These are phyloP conservation scores for Ormia ochracea DNA, from an alignment of 2,888 invertebrate genomes.

Conservation along the genomic window DNA sequence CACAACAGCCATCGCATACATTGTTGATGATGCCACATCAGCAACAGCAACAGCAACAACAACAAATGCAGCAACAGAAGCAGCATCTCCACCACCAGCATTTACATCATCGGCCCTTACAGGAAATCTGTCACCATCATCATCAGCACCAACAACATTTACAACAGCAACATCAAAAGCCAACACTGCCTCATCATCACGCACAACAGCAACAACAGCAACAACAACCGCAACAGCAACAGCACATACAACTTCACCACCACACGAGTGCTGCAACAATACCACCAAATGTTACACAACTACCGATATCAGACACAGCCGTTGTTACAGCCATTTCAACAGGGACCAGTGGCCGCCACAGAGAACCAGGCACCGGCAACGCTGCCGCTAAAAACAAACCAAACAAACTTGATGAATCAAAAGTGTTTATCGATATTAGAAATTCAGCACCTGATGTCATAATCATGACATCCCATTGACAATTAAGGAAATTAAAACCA, in stretches of 20 bases:
- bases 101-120: slow-evolving; percentile 62
- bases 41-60: slow-evolving; percentile 57
- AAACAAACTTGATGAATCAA: slow-evolving; percentile 74
- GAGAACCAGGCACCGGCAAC: slow-evolving; percentile 26
- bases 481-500: slow-evolving; percentile 74
- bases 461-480: slow-evolving; percentile 86
- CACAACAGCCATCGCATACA: slow-evolving; percentile 49
- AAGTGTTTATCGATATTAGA: slow-evolving; percentile 89
- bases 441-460: slow-evolving; percentile 94
- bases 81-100: slow-evolving; percentile 65
- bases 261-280: slow-evolving; percentile 60
- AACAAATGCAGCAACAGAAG: slow-evolving; percentile 62
- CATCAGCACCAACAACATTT: slow-evolving; percentile 75
- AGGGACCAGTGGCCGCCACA: slow-evolving; percentile 45
- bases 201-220: slow-evolving; percentile 52
- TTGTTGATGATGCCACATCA: slow-evolving; percentile 37
- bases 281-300: slow-evolving; percentile 63
- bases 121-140: slow-evolving; percentile 73
- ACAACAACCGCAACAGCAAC: slow-evolving; percentile 54
- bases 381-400: slow-evolving; percentile 61
- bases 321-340: slow-evolving; percentile 56
- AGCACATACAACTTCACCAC: slow-evolving; percentile 62
- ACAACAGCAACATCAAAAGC: slow-evolving; percentile 68
- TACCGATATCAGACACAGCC: slow-evolving; percentile 55
- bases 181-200: slow-evolving; percentile 47